Evolutionary conservation across 2,113 vertebrate genomes (phyloP), one percentile per base, ranked within the genome.

Genomic region (Nesoenas mayeri): DNA sequence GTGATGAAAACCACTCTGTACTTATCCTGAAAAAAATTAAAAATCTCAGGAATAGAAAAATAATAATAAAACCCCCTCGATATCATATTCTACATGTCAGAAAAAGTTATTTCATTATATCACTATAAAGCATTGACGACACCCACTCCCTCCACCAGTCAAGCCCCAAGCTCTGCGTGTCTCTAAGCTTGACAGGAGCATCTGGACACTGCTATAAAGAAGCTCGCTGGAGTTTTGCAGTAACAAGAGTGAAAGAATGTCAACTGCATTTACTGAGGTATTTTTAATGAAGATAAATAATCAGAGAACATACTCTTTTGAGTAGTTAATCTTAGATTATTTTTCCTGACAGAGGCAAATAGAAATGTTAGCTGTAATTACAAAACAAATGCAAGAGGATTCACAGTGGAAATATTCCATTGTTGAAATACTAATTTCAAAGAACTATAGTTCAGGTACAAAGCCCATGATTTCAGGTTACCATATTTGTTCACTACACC

Each of bases 21-120:
- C 36, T 71, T 82, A 42, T 4, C 48, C 61, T 22, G 50, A 56
- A 69, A 67, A 84, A 61, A 53, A 28, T 13, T 47, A 22, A 16
- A 42, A n/a, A 13, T n/a, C 31, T 38, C 60, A 89, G 51, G 12
- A 85, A 89, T 0, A 77, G n/a, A 56, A 91, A 47, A 71, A 44
- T 31, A 62, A 20, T 24, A 54, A 34, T 5, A 34, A 22, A 1
- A 1, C 5, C 1, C 5, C 5, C 8, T 14, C 29, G 9, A 8
- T 9, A 67, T 11, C 3, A 48, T 24, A 54, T 26, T 82, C 51
- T 69, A 25, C 32, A 79, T 3, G 3, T 18, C 61, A 75, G 69
- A 20, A 84, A 80, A 93, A 78, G 20, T 47, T 47, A 65, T 81
- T 80, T 61, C 5, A 34, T 60, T 21, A 60, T 24, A 42, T 4